Evolutionary conservation across 2,797 vertebrate species (phyloP).

Genomic region (Sus cebifrons): DNA sequence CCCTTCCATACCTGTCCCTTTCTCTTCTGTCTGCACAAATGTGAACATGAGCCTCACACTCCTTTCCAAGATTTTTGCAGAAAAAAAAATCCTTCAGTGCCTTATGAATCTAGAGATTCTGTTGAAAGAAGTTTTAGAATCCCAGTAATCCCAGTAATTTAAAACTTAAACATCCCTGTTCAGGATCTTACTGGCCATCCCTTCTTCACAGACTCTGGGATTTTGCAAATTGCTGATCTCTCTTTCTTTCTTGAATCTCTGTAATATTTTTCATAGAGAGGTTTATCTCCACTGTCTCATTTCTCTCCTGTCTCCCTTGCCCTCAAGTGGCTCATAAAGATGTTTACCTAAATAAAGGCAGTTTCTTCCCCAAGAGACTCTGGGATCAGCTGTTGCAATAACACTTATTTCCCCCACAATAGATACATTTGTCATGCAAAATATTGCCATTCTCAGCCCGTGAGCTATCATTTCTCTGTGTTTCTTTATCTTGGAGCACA

Average conservation of each 20-base stretch:
- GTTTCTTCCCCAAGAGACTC: neutral
- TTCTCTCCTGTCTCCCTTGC: neutral
- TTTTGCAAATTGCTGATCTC: neutral
- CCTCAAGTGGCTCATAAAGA: neutral
- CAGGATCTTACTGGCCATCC: neutral
- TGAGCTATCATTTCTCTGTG: neutral
- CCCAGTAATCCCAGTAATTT: neutral
- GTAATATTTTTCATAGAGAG: neutral
- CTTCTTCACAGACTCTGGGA: neutral
- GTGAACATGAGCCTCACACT: neutral
- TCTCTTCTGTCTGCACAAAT: neutral
- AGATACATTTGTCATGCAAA: constrained; percentile 6
- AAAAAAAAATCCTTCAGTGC: neutral
- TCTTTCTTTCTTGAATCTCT: constrained; percentile 12
- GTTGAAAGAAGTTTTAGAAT: neutral
- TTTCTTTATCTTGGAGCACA: neutral
- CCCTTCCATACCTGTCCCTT: neutral
- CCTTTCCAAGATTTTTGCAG: neutral
- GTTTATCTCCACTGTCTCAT: neutral
- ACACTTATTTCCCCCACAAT: neutral
- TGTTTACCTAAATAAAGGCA: constrained; percentile 31
- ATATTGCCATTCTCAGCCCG: neutral
- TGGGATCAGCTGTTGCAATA: constrained; percentile 4
- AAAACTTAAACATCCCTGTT: neutral
- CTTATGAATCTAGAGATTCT: neutral